A percentile compares a stretch with the other conserved stretches of the same genome.
These are phyloP conservation scores for Lithobius niger DNA, from an alignment of 1,140 invertebrate species.

Conservation along the genomic window DNA sequence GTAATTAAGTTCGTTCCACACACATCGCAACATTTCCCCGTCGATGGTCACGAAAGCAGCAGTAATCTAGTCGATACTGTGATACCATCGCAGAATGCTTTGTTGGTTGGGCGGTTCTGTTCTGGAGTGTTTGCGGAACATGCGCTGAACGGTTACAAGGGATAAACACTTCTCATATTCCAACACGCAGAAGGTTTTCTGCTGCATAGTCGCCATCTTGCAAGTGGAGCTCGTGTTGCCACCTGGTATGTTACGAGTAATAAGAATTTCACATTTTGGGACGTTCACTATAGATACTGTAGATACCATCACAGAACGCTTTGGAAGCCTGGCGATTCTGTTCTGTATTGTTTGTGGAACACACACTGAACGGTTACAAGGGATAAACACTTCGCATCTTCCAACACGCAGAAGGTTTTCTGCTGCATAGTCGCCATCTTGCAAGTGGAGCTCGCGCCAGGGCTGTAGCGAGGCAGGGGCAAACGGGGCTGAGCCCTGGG, in stretches of 20 bases:
- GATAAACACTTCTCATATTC: slow-evolving; percentile 2
- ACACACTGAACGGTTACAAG: background rate
- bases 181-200: slow-evolving; percentile 1
- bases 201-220: slow-evolving; percentile 4
- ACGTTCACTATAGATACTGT: too few relatives aligned
- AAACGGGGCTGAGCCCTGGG: too few relatives aligned
- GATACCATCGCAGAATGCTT: slow-evolving; percentile 8
- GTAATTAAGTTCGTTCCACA: too few relatives aligned
- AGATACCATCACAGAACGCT: slow-evolving; percentile 8
- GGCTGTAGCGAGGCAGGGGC: too few relatives aligned
- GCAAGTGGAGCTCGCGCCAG: background rate
- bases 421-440: slow-evolving; percentile 4
- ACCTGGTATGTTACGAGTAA: background rate
- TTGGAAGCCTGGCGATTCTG: background rate
- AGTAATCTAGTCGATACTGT: too few relatives aligned
- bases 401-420: background rate
- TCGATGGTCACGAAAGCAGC: too few relatives aligned
- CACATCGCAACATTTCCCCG: too few relatives aligned
- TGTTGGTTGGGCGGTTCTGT: background rate
- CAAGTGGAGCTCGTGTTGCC: slow-evolving; percentile 1
- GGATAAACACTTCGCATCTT: background rate
- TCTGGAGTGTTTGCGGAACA: background rate
- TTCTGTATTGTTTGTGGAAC: background rate
- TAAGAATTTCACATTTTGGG: too few relatives aligned
- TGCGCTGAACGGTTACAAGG: background rate